Percentiles rank a stretch among this genome's conserved stretches.
These are phyloP conservation scores for Bombus pyrosoma DNA, from an alignment of 1,140 invertebrate genomes.

Conservation along the genomic window DNA sequence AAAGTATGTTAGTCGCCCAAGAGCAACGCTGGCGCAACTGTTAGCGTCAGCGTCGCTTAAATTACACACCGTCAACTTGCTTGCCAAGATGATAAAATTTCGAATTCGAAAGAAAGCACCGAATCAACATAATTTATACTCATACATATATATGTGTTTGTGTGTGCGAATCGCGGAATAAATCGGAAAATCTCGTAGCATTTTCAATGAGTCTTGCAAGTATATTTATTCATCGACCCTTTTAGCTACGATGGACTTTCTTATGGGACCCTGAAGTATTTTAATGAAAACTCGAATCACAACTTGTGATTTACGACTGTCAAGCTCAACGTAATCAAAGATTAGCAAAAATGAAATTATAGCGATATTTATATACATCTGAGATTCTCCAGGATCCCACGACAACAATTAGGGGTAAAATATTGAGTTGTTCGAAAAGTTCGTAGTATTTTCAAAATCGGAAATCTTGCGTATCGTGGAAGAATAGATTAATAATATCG, in stretches of 20 bases:
- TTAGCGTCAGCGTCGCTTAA: slow-evolving; percentile 31
- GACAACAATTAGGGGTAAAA: not conserved
- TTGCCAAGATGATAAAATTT: slow-evolving; percentile 30
- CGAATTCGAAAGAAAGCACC: slow-evolving; percentile 3
- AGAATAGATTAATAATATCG: too few relatives aligned
- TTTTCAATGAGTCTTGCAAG: not conserved
- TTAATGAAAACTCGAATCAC: not conserved
- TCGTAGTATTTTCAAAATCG: too few relatives aligned
- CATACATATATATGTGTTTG: too few relatives aligned
- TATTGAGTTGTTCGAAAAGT: not conserved
- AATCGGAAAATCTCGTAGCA: too few relatives aligned
- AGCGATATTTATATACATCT: not conserved
- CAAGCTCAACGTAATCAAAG: not conserved
- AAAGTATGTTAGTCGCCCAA: slow-evolving; percentile 55
- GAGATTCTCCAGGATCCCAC: not conserved
- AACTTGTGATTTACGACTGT: not conserved
- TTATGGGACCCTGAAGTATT: not conserved
- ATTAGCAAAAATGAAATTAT: not conserved
- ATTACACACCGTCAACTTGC: slow-evolving; percentile 14
- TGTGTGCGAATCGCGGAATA: not conserved
- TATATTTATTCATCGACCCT: not conserved
- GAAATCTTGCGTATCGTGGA: too few relatives aligned
- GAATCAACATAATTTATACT: not conserved
- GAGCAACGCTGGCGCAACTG: slow-evolving; percentile 20
- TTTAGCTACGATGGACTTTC: not conserved